Evolutionary conservation across 1,140 invertebrate species (phyloP), one percentile per base, ranked within the genome.

Genomic region (Steinernema feltiae): DNA sequence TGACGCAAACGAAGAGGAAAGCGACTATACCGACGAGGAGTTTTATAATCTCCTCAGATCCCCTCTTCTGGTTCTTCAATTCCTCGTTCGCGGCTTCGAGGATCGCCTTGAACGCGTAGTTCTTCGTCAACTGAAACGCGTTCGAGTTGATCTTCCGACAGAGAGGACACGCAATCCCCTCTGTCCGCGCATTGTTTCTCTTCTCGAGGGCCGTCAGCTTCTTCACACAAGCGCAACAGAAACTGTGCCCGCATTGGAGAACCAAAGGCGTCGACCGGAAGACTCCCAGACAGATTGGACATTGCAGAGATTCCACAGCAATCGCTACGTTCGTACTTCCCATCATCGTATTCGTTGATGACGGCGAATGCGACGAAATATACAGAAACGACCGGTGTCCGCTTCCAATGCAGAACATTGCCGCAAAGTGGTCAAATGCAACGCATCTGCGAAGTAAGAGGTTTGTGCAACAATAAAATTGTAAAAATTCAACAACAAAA

Each of bases 401-500:
- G 35, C 18, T 41, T 41, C 7, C 35, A 41, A 41, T 41, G 35
- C 35, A 7, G 7, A 7, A 18, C 35, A 41, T 41, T 41, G 35
- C 18, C 18, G n/a, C 35, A 7, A 41, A 18, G 35, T 41, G 35
- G 35, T 7, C 35, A 41, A 41, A 41, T 18, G 35, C 35, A n/a
- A n/a, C n/a, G n/a, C n/a, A n/a, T n/a, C n/a, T n/a, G n/a, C n/a
- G n/a, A n/a, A n/a, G n/a, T n/a, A n/a, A n/a, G n/a, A n/a, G n/a
- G n/a, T n/a, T n/a, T n/a, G n/a, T n/a, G n/a, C n/a, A n/a, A n/a
- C n/a, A n/a, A n/a, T n/a, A n/a, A n/a, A n/a, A n/a, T n/a, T n/a
- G n/a, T n/a, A n/a, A n/a, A n/a, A n/a, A n/a, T n/a, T n/a, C 70
- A 71, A 71, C 18, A 32, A 32, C 30, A 71, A 71, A 71, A 71